These are phyloP conservation scores for Eulacestoma nigropectus DNA, from an alignment of 2,113 vertebrate genomes.

Conservation along the genomic window DNA sequence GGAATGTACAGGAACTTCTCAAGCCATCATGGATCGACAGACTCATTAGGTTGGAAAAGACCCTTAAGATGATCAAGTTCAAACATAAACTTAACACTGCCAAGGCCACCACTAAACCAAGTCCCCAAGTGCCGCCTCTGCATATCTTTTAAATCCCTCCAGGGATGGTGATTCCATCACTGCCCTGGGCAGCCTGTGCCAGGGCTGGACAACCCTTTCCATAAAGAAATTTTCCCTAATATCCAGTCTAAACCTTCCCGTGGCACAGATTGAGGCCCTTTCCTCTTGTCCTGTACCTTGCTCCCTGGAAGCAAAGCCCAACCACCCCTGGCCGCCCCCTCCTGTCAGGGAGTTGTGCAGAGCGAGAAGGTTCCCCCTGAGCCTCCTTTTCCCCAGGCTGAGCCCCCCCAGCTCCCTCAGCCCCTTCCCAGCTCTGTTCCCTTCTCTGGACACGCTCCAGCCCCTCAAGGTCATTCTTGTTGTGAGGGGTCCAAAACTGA, in stretches of 20 bases:
- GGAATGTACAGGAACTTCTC: not conserved
- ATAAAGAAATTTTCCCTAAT: not conserved
- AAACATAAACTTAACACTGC: not conserved
- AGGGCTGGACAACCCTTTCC: not conserved
- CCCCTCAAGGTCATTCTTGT: not conserved
- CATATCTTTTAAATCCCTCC: not conserved
- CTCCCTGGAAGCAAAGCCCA: rapidly evolving
- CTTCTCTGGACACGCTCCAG: not conserved
- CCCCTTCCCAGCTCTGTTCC: rapidly evolving
- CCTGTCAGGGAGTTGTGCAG: not conserved
- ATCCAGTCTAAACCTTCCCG: not conserved
- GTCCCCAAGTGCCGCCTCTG: too few species aligned
- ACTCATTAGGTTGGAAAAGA: not conserved
- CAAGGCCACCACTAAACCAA: not conserved
- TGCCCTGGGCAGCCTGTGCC: not conserved
- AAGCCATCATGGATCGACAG: not conserved
- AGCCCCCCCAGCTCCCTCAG: not conserved
- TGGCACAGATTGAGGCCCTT: rapidly evolving
- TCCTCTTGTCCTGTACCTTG: not conserved
- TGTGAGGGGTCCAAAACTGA: not conserved
- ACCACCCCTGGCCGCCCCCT: rapidly evolving
- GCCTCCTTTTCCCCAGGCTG: not conserved
- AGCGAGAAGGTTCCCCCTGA: rapidly evolving
- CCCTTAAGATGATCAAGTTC: not conserved
- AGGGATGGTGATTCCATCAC: not conserved